Conservation (phyloP, 1,140 invertebrate genomes). For the Drosophila arizonae region DNA sequence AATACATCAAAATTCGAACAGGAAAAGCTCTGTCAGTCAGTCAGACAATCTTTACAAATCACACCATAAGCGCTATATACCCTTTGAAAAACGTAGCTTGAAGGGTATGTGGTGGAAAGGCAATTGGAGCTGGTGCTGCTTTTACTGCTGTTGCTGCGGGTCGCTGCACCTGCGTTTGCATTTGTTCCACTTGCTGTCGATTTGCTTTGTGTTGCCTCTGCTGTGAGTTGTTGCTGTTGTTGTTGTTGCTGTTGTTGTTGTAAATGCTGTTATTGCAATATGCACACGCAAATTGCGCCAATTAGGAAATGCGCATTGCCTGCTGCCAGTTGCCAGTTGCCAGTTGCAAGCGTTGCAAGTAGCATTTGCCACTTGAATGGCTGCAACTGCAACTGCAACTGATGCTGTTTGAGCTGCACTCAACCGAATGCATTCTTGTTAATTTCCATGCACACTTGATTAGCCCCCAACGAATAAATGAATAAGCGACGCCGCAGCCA, state of each 20-base stretch:
- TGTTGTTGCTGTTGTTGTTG: constrained; percentile 26
- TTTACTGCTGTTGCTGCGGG: not conserved
- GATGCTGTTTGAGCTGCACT: constrained; percentile 50
- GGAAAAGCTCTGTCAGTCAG: too few species aligned
- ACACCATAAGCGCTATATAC: not conserved
- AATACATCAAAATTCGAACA: too few species aligned
- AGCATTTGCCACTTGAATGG: constrained; percentile 44
- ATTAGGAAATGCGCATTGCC: constrained; percentile 71
- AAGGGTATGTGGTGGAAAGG: constrained; percentile 21
- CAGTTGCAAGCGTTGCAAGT: constrained; percentile 27
- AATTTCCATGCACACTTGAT: constrained; percentile 76
- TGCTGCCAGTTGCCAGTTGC: constrained; percentile 34
- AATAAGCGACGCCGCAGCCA: not conserved
- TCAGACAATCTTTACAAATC: too few species aligned
- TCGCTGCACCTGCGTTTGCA: constrained; percentile 54
- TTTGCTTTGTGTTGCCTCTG: constrained; percentile 62
- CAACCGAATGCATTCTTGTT: constrained; percentile 60
- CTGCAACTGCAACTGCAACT: constrained; percentile 23
- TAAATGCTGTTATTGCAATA: constrained; percentile 57
- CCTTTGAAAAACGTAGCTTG: not conserved
- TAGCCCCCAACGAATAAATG: constrained; percentile 50
- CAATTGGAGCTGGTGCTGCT: constrained; percentile 14
- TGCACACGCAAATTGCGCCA: constrained; percentile 79
- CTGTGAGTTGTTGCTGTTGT: constrained; percentile 27
- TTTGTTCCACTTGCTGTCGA: constrained; percentile 44